These are phyloP conservation scores for Neoniphon sammara DNA, from an alignment of 2,797 vertebrate genomes.

Conservation along the genomic window DNA sequence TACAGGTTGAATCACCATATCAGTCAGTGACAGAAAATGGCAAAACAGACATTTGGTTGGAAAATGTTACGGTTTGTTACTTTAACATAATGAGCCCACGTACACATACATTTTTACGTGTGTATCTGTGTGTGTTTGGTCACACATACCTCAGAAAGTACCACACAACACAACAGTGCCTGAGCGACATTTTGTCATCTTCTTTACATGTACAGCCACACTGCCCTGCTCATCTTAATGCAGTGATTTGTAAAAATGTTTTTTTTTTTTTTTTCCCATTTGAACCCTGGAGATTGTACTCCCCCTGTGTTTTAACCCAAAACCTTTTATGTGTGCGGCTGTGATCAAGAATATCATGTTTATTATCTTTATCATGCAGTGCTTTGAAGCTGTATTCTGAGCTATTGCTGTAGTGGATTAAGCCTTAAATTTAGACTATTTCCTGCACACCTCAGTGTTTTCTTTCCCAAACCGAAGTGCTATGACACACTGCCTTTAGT, in stretches of 20 bases:
- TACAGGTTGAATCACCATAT: neutral
- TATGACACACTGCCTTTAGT: slow-evolving; percentile 60
- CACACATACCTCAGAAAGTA: slow-evolving; percentile 62
- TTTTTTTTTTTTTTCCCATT: slow-evolving; percentile 36
- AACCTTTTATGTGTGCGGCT: slow-evolving; percentile 17
- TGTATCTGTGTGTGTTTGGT: slow-evolving; percentile 51
- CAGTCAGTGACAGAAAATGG: neutral
- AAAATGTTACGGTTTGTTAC: neutral
- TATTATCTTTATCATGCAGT: slow-evolving; percentile 49
- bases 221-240: slow-evolving; percentile 55
- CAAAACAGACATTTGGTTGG: slow-evolving; percentile 27
- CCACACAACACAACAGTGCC: slow-evolving; percentile 72
- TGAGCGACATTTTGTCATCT: slow-evolving; percentile 62
- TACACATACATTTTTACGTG: slow-evolving; percentile 20
- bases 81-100: neutral
- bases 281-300: neutral
- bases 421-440: slow-evolving; percentile 65
- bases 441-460: slow-evolving; percentile 53
- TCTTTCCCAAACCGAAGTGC: slow-evolving; percentile 75
- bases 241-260: slow-evolving; percentile 58
- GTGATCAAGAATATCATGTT: slow-evolving; percentile 21
- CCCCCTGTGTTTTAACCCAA: slow-evolving; percentile 7
- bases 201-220: slow-evolving; percentile 54
- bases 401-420: slow-evolving; percentile 49
- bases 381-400: slow-evolving; percentile 21